Evolutionary conservation across 2,888 invertebrate genomes (phyloP).

Genomic region (Tenodera sinensis): DNA sequence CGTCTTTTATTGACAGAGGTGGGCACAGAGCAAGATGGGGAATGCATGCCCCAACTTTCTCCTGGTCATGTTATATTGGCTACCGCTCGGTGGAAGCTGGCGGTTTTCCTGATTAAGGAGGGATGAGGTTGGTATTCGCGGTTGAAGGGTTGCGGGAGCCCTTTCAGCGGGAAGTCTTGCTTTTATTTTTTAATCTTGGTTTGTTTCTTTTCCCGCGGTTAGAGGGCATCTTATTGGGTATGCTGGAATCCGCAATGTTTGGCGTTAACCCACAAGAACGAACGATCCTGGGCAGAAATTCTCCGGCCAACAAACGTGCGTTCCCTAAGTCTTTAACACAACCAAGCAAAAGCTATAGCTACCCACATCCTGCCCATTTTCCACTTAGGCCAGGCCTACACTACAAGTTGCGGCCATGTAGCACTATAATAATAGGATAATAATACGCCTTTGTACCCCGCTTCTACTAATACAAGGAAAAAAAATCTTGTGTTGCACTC

Average conservation of each 20-base stretch:
- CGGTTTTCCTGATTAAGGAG: not conserved
- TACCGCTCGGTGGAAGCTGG: not conserved
- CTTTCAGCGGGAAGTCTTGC: not conserved
- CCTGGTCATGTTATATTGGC: not conserved
- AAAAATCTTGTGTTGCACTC: too few species aligned
- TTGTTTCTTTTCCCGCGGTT: not conserved
- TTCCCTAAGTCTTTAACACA: not conserved
- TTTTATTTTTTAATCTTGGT: not conserved
- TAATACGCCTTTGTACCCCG: too few species aligned
- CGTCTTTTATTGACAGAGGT: not conserved
- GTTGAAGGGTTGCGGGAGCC: not conserved
- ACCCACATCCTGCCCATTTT: not conserved
- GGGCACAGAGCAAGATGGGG: not conserved
- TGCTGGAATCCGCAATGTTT: not conserved
- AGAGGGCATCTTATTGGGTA: not conserved
- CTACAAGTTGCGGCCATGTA: not conserved
- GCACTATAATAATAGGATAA: too few species aligned
- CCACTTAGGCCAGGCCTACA: too few species aligned
- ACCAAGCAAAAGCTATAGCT: not conserved
- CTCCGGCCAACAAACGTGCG: not conserved
- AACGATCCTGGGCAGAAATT: not conserved
- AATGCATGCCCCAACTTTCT: not conserved
- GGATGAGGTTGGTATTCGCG: not conserved
- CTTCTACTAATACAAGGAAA: too few species aligned
- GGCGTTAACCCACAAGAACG: not conserved